phyloP scores from a whole-genome alignment of 1,140 invertebrate species.

The Drosophila pruinosa region DNA sequence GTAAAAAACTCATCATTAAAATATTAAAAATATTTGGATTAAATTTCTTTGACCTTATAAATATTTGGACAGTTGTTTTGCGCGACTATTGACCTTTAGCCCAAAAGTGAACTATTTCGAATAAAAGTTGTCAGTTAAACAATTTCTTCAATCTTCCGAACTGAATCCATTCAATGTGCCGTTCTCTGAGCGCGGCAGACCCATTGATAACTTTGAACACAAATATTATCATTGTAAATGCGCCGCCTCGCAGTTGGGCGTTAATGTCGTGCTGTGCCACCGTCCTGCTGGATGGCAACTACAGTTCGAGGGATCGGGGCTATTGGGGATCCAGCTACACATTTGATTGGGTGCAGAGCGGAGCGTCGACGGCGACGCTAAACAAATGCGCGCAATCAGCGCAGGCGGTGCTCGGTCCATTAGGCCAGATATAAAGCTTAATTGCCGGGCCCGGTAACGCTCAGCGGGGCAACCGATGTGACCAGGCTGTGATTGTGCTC shows the following conservation, averaged over 20 bases:
- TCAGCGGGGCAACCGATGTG: slow-evolving; percentile 69
- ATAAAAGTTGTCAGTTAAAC: slow-evolving; percentile 4
- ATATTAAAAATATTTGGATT: no score
- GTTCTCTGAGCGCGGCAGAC: slow-evolving; percentile 42
- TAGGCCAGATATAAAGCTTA: slow-evolving; percentile 83
- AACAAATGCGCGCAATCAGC: slow-evolving; percentile 82
- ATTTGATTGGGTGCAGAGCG: slow-evolving; percentile 50
- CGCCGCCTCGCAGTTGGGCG: slow-evolving; percentile 81
- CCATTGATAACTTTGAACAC: slow-evolving; percentile 78
- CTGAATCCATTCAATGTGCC: slow-evolving; percentile 30
- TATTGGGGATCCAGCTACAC: slow-evolving; percentile 10
- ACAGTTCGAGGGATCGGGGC: background rate
- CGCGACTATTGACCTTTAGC: background rate
- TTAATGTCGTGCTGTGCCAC: slow-evolving; percentile 74
- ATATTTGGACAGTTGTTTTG: background rate
- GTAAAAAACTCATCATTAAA: no score
- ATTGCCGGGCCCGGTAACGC: slow-evolving; percentile 76
- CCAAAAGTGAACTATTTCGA: background rate
- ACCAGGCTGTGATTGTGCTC: slow-evolving; percentile 60
- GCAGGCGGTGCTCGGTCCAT: slow-evolving; percentile 82
- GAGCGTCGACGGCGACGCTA: slow-evolving; percentile 35
- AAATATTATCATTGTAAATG: slow-evolving; percentile 82
- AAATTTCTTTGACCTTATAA: background rate
- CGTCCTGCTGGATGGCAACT: slow-evolving; percentile 5
- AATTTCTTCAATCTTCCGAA: background rate